Percentiles rank a stretch among this genome's conserved stretches.
Conservation (phyloP, 2,797 vertebrate genomes). For the Holocentrus rufus region DNA sequence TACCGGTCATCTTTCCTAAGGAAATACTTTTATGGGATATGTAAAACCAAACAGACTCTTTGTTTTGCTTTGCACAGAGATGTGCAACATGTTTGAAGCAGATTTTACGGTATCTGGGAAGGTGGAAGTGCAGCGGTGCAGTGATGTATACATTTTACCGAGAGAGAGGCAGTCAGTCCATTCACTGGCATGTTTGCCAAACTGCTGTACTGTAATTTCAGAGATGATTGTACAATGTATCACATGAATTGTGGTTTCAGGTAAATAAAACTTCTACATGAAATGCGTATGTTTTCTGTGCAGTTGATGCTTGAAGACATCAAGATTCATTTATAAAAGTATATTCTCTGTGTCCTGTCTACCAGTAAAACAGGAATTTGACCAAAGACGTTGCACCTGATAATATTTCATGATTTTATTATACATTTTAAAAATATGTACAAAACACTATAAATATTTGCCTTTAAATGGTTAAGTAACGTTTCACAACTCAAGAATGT, state of each 20-base stretch:
- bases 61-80: conserved; percentile 75
- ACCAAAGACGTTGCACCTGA: not conserved
- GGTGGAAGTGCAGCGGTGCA: conserved; percentile 44
- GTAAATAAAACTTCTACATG: conserved; percentile 79
- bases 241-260: conserved; percentile 80
- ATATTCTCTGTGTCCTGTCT: not conserved
- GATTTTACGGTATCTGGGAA: conserved; percentile 62
- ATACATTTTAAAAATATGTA: conserved; percentile 80
- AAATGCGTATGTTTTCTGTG: conserved; percentile 17
- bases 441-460: conserved; percentile 74
- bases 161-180: conserved; percentile 57
- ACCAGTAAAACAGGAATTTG: not conserved
- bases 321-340: not conserved
- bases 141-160: conserved; percentile 50
- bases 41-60: conserved; percentile 68
- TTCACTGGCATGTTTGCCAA: conserved; percentile 66
- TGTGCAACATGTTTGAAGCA: conserved; percentile 72
- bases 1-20: conserved; percentile 76
- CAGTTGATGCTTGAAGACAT: conserved; percentile 2
- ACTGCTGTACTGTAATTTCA: conserved; percentile 77
- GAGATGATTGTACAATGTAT: conserved; percentile 78
- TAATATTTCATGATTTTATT: conserved; percentile 70
- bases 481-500: conserved; percentile 28
- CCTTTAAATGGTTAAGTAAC: conserved; percentile 59
- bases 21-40: conserved; percentile 80